Base-by-base conservation (phyloP, 2,888 invertebrate species). In the Cheiracanthium punctorium region DNA sequence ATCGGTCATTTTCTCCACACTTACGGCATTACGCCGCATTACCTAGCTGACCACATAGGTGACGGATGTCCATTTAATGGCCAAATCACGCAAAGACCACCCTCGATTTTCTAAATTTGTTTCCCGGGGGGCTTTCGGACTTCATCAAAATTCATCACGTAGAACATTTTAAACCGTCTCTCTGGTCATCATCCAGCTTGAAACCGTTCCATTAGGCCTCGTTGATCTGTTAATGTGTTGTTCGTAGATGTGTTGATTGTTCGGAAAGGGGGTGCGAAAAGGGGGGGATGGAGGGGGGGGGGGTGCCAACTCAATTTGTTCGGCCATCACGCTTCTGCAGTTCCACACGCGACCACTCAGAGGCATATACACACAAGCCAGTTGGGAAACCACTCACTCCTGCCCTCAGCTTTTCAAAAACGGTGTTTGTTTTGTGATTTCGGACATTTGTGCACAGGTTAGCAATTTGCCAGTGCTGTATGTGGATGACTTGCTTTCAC, bases 101-200 rank as follows among this genome's bases (percentile, higher is more conserved):
- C 37, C 37, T 37, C 10, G 7, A 37, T 7, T 37, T 37, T 37
- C 37, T 4, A 17, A 65, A 65, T 65, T 65, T 65, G 14, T 29
- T 14, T 1, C 17, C 65, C 12, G 30, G 41, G 41, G 37, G 70
- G 24, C 70, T 20, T 37, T 72, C 69, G 70, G 77, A 82, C 76
- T 82, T 82, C 75, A 82, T 82, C 82, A 65, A 82, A 82, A 82
- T 82, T 82, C 76, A 58, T 33, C 48, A 37, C 76, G 76, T 71
- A 70, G 14, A 65, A 30, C 67, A 58, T 73, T 71, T 33, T 67
- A 80, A 80, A 80, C 80, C 65, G 30, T 73, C 30, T 29, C 20
- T 32, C 28, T 48, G 67, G 48, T 67, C 75, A 67, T 74, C 73
- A 70, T 48, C 29, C 69, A n/a, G 7, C 52, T 71, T 37, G 65